phyloP scores from a whole-genome alignment of 92 coral and sea anemone species.

The Paragorgia papillata region DNA sequence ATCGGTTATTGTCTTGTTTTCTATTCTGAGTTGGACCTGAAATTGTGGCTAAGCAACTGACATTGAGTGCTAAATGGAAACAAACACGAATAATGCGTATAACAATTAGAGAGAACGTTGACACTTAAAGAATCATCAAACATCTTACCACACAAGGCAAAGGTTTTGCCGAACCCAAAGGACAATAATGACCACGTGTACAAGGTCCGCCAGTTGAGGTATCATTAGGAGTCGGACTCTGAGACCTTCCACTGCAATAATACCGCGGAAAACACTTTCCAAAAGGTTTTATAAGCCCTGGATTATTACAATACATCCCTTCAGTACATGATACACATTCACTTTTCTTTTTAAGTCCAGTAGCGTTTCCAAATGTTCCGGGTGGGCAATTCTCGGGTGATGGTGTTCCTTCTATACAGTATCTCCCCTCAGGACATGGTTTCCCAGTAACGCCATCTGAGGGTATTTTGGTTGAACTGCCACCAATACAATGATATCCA shows the following conservation, averaged over 20 bases:
- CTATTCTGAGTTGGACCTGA: too few species aligned
- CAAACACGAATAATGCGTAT: too few species aligned
- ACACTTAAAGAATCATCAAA: too few species aligned
- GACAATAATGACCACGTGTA: constrained; percentile 96
- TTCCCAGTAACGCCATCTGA: constrained; percentile 77
- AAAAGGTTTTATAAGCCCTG: constrained; percentile 78
- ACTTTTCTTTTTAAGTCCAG: constrained; percentile 55
- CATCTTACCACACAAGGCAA: constrained; percentile 86
- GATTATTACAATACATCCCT: constrained; percentile 87
- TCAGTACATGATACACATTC: constrained; percentile 87
- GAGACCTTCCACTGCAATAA: constrained; percentile 81
- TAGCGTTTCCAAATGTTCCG: constrained; percentile 84
- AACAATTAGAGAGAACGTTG: too few species aligned
- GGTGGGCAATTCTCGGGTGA: constrained; percentile 92
- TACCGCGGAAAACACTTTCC: constrained; percentile 89
- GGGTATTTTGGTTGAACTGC: constrained; percentile 82
- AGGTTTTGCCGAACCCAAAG: constrained; percentile 84
- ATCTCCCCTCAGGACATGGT: constrained; percentile 89
- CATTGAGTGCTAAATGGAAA: too few species aligned
- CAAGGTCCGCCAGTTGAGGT: constrained; percentile 89
- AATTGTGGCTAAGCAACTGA: too few species aligned
- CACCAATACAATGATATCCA: constrained; percentile 84
- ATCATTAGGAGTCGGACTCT: constrained; percentile 87
- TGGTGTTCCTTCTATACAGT: constrained; percentile 75
- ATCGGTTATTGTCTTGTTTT: too few species aligned